Evolutionary conservation across 1,140 invertebrate species (phyloP).

Genomic region (Sminthurides bifidus): DNA sequence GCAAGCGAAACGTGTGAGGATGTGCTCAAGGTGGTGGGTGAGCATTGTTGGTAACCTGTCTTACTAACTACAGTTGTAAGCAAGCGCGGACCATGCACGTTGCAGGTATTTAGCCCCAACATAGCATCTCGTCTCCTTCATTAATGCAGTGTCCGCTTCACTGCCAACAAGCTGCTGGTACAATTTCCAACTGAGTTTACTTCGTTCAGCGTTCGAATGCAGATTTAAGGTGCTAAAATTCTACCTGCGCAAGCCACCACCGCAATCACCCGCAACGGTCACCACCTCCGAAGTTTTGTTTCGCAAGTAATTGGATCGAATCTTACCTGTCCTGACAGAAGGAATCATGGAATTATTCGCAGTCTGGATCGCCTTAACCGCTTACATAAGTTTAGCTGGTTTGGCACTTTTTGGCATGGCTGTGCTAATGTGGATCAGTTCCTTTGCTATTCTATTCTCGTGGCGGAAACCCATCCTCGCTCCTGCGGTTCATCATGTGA

Average conservation of each 20-base stretch:
- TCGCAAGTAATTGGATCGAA: neutral
- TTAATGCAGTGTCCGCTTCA: no score
- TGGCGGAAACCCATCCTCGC: slow-evolving; percentile 21
- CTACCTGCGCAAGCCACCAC: no score
- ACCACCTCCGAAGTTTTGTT: neutral
- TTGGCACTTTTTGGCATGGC: slow-evolving; percentile 18
- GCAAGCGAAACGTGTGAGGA: no score
- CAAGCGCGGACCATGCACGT: no score
- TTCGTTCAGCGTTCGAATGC: no score
- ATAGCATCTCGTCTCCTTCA: no score
- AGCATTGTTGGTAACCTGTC: no score
- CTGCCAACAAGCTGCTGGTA: neutral
- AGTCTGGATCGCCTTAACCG: slow-evolving; percentile 20
- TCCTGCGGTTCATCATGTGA: slow-evolving; percentile 1
- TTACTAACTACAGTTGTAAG: no score
- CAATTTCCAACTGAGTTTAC: neutral
- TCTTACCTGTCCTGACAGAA: neutral
- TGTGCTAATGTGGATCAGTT: slow-evolving; percentile 18
- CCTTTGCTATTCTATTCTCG: slow-evolving; percentile 23
- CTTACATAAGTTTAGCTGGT: slow-evolving; percentile 18
- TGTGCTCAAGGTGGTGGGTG: no score
- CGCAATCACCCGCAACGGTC: no score
- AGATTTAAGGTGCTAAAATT: no score
- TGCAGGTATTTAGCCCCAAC: no score
- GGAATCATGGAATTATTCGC: slow-evolving; percentile 16